These are phyloP conservation scores for Porites evermanni DNA, from an alignment of 92 coral and sea anemone species.

Conservation along the genomic window DNA sequence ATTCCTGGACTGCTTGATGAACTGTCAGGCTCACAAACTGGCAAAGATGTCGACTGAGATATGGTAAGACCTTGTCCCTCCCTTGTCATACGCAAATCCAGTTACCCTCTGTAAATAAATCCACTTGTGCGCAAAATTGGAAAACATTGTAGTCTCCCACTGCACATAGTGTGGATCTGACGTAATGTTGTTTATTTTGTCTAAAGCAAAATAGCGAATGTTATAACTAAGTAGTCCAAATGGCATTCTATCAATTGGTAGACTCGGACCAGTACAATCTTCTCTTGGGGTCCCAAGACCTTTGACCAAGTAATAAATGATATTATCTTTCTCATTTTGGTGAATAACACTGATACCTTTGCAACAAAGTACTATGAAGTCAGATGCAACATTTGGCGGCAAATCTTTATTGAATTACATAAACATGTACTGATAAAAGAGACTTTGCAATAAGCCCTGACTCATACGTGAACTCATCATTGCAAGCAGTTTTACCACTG, in stretches of 20 bases:
- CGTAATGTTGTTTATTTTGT: slow-evolving; percentile 8
- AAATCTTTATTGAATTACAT: not conserved
- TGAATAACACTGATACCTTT: slow-evolving; percentile 16
- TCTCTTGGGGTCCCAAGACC: slow-evolving; percentile 34
- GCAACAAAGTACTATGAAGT: slow-evolving; percentile 44
- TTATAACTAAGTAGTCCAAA: slow-evolving; percentile 58
- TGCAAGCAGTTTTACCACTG: not conserved
- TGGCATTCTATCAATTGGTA: slow-evolving; percentile 57
- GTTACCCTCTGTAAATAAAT: slow-evolving; percentile 44
- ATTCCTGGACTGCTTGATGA: not conserved
- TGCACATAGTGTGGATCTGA: slow-evolving; percentile 44
- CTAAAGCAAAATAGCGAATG: slow-evolving; percentile 43
- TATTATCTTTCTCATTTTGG: slow-evolving; percentile 24
- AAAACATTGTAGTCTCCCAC: slow-evolving; percentile 53
- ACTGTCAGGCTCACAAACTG: slow-evolving; percentile 14
- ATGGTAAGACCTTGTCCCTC: not conserved
- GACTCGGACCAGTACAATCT: slow-evolving; percentile 26
- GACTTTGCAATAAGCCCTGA: slow-evolving; percentile 1
- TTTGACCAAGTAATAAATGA: slow-evolving; percentile 37
- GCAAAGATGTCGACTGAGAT: not conserved
- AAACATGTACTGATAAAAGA: slow-evolving; percentile 16
- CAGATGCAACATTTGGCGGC: slow-evolving; percentile 42
- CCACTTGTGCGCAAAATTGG: slow-evolving; percentile 55
- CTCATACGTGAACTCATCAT: not conserved
- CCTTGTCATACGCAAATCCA: slow-evolving; percentile 16